Conservation (phyloP, 2,113 vertebrate species). For the Catharus bicknelli region DNA sequence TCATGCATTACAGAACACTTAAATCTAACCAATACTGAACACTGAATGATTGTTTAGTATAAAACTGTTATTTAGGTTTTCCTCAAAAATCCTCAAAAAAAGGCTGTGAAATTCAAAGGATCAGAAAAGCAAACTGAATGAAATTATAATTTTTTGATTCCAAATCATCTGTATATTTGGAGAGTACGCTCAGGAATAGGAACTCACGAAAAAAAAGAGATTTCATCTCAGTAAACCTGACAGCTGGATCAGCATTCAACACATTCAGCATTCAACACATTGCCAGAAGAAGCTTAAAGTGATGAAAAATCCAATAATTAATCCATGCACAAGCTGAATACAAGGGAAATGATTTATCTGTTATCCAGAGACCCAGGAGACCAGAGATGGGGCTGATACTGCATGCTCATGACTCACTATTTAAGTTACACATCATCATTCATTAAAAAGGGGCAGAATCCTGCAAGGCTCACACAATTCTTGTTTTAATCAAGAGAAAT, state of each 20-base stretch:
- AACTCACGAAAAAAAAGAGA: background rate
- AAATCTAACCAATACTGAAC: background rate
- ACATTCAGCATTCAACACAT: background rate
- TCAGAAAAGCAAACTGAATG: background rate
- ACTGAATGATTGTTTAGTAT: too few relatives aligned
- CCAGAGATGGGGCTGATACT: background rate
- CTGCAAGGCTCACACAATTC: background rate
- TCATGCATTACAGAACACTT: background rate
- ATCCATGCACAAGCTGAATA: background rate
- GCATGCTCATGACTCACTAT: background rate
- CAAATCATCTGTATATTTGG: background rate
- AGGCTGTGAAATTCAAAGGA: background rate
- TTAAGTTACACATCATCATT: background rate
- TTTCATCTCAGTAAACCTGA: background rate
- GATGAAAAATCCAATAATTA: background rate
- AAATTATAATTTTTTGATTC: background rate
- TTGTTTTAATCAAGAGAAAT: background rate
- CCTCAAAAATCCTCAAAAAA: background rate
- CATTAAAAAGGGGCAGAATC: background rate
- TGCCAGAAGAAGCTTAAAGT: background rate
- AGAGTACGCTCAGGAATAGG: background rate
- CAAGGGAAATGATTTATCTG: background rate
- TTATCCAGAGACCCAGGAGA: background rate
- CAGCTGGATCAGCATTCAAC: background rate
- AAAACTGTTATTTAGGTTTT: too few relatives aligned